These are phyloP conservation scores for Gadus macrocephalus DNA, from an alignment of 2,113 vertebrate species.

Conservation along the genomic window DNA sequence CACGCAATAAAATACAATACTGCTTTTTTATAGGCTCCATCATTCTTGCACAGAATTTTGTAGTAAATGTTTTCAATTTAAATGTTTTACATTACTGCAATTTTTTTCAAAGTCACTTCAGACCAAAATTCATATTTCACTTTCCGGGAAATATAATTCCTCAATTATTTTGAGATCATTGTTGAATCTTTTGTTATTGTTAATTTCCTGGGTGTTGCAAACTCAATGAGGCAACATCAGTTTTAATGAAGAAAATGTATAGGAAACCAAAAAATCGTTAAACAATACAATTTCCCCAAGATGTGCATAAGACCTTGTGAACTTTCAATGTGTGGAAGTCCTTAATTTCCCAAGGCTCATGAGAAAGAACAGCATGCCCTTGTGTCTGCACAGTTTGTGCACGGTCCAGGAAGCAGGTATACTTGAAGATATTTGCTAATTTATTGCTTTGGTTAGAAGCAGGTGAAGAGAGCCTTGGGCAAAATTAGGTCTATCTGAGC, in stretches of 20 bases:
- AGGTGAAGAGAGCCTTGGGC: constrained; percentile 68
- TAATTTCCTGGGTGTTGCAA: constrained; percentile 34
- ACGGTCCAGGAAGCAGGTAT: constrained; percentile 45
- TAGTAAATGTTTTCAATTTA: no score
- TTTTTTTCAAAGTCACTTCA: not conserved
- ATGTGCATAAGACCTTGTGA: constrained; percentile 40
- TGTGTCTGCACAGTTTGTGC: constrained; percentile 45
- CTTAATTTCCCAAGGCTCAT: constrained; percentile 53
- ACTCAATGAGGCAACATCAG: constrained; percentile 47
- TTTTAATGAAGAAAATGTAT: constrained; percentile 53
- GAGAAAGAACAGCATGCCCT: constrained; percentile 35
- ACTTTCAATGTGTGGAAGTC: constrained; percentile 49
- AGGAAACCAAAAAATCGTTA: constrained; percentile 45
- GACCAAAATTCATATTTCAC: constrained; percentile 33
- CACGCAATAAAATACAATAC: no score
- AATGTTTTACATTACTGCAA: no score
- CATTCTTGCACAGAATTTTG: no score
- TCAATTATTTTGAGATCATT: constrained; percentile 33
- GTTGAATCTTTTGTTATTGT: no score
- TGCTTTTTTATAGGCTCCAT: no score
- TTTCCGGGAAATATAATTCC: constrained; percentile 25
- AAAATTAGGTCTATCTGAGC: constrained; percentile 72
- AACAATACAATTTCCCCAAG: constrained; percentile 50
- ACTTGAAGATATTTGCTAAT: constrained; percentile 64
- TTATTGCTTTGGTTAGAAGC: constrained; percentile 65